Conservation (phyloP, 2,113 vertebrate species). For the Penelope pileata region DNA sequence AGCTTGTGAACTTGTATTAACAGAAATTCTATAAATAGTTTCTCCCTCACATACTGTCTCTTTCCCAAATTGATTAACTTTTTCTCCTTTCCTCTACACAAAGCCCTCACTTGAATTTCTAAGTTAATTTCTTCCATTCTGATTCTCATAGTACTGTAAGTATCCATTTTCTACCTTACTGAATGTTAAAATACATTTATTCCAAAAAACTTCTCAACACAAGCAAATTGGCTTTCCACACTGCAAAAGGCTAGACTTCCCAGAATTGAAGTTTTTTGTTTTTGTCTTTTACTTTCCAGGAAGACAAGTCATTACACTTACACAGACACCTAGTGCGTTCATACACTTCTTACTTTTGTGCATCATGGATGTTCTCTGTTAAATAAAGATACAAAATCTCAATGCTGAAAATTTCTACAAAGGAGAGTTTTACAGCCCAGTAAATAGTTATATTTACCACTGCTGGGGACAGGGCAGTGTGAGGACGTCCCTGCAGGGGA, state of each 20-base stretch:
- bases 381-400: neutral
- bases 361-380: neutral
- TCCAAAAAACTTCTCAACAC: neutral
- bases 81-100: neutral
- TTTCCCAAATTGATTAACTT: neutral
- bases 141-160: neutral
- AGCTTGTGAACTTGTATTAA: neutral
- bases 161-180: neutral
- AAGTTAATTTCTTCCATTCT: neutral
- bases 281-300: constrained; percentile 44
- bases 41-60: neutral
- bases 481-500: fast-evolving
- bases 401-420: neutral
- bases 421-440: neutral
- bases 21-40: neutral
- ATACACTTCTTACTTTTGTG: neutral
- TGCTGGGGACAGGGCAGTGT: neutral
- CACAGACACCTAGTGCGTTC: fast-evolving
- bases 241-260: constrained; percentile 12
- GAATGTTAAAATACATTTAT: neutral
- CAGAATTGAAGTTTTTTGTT: neutral
- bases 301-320: neutral
- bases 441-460: neutral
- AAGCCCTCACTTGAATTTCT: neutral
- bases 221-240: neutral